Evolutionary conservation across 2,113 vertebrate genomes (phyloP).

Genomic region (Urocolius indicus): DNA sequence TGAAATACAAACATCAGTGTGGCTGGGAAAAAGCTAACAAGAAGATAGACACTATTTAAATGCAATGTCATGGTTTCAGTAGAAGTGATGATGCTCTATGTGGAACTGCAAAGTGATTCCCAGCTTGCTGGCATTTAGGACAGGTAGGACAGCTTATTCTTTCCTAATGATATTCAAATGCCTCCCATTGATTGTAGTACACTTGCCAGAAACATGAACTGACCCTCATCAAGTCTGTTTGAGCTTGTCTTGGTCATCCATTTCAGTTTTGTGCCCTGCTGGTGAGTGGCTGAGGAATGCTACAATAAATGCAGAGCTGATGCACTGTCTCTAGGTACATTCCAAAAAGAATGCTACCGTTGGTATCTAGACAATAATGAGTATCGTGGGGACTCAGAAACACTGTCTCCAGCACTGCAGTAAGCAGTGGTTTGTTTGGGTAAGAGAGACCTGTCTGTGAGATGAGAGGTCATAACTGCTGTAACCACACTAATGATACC

Average conservation of each 20-base stretch:
- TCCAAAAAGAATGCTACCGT: not conserved
- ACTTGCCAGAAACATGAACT: not conserved
- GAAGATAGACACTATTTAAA: not conserved
- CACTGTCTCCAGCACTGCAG: not conserved
- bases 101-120: not conserved
- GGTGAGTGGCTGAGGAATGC: not conserved
- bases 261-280: not conserved
- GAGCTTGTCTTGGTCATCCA: too few species aligned
- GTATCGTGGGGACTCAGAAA: not conserved
- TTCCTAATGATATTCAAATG: not conserved
- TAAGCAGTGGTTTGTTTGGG: not conserved
- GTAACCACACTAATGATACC: not conserved
- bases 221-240: not conserved
- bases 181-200: not conserved
- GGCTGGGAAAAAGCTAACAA: not conserved
- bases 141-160: constrained; percentile 18
- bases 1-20: not conserved
- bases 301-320: not conserved
- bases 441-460: not conserved
- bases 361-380: not conserved
- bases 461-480: not conserved
- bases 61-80: not conserved
- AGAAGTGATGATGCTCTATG: not conserved
- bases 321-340: not conserved
- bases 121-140: constrained; percentile 19